Evolutionary conservation across 2,113 vertebrate species (phyloP).

Genomic region (Regulus satrapa): DNA sequence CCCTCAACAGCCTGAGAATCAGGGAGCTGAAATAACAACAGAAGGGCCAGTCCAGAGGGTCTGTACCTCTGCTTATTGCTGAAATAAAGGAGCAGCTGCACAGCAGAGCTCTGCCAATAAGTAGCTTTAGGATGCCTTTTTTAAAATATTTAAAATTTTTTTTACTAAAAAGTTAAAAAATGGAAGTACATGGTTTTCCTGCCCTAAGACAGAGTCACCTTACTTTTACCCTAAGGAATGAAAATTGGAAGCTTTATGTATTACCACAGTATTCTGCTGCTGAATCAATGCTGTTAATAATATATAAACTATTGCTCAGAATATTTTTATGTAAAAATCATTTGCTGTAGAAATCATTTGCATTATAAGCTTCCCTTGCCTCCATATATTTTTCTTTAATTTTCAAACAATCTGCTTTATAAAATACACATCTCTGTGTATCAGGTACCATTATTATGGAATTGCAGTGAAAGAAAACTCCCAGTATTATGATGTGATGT

Average conservation of each 20-base stretch:
- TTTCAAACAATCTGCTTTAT: neutral
- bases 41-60: neutral
- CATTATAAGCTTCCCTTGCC: neutral
- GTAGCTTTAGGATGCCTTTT: neutral
- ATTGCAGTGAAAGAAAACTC: slow-evolving; percentile 98
- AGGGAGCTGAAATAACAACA: neutral
- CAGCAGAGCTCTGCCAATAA: neutral
- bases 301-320: neutral
- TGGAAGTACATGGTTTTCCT: neutral
- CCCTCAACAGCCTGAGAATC: neutral
- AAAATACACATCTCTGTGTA: neutral
- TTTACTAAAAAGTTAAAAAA: neutral
- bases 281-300: neutral
- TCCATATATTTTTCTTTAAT: neutral
- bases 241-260: neutral
- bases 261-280: neutral
- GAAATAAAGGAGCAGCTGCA: neutral
- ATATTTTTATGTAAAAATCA: neutral
- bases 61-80: neutral
- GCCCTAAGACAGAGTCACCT: slow-evolving; percentile 12
- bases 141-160: neutral
- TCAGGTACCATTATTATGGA: slow-evolving; percentile 98
- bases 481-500: slow-evolving; percentile 99
- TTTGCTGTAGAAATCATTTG: neutral
- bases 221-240: slow-evolving; percentile 39